These are phyloP conservation scores for Myotis daubentonii DNA, from an alignment of 2,797 vertebrate species.

Conservation along the genomic window DNA sequence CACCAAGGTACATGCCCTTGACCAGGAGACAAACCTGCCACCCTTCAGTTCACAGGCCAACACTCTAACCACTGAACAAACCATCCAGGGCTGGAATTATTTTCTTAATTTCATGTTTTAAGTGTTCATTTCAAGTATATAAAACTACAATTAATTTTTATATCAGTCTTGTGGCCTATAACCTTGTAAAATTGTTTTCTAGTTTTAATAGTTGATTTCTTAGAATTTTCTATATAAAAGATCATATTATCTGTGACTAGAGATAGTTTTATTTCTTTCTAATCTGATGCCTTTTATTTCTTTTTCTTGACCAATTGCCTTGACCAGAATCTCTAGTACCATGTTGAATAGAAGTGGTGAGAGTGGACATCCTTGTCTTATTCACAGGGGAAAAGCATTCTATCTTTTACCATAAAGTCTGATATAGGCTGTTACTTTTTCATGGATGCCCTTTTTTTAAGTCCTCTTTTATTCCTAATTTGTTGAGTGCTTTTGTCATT, in stretches of 20 bases:
- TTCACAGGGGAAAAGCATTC: neutral
- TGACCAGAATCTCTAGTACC: neutral
- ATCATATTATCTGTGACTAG: neutral
- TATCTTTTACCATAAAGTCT: neutral
- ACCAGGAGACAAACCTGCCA: no score
- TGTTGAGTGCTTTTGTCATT: neutral
- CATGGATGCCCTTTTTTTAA: neutral
- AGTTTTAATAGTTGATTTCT: conserved; percentile 8
- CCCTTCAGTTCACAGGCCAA: no score
- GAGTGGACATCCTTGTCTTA: neutral
- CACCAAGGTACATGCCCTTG: no score
- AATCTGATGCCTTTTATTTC: neutral
- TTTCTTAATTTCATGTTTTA: neutral
- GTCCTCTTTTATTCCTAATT: neutral
- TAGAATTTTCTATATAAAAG: neutral
- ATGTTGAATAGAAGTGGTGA: neutral
- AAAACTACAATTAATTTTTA: conserved; percentile 10
- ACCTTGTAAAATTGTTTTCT: neutral
- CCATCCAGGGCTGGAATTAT: neutral
- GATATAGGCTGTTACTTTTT: neutral
- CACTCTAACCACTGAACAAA: no score
- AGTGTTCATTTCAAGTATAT: neutral
- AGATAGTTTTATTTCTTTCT: conserved; percentile 1
- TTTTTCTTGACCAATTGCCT: neutral
- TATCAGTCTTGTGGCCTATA: neutral